Conservation (phyloP, 2,888 invertebrate species). For the Allophyes oxyacanthae region DNA sequence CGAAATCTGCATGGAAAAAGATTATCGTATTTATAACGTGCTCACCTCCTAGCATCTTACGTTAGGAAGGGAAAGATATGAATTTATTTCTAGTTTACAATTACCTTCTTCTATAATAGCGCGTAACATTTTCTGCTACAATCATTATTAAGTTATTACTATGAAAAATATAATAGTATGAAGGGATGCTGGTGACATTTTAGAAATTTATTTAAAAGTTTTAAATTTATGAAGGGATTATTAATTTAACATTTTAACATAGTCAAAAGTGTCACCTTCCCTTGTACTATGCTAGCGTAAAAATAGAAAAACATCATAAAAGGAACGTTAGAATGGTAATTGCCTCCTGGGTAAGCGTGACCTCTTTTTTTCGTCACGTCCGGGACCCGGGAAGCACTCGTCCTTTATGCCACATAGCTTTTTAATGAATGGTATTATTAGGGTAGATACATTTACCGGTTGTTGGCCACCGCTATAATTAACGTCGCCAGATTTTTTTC, state of each 20-base stretch:
- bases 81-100: no score
- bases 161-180: no score
- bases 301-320: constrained; percentile 35
- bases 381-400: constrained; percentile 39
- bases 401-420: constrained; percentile 55
- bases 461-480: constrained; percentile 48
- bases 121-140: no score
- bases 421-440: constrained; percentile 58
- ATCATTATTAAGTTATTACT: no score
- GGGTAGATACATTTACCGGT: constrained; percentile 54
- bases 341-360: constrained; percentile 44
- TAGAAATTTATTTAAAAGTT: no score
- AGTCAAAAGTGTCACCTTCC: constrained; percentile 7
- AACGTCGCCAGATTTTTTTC: constrained; percentile 40
- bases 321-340: constrained; percentile 43
- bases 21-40: no score
- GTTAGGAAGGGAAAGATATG: no score
- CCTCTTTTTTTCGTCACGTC: constrained; percentile 54
- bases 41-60: no score
- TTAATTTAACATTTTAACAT: not conserved
- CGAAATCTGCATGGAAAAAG: no score
- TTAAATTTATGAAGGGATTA: no score
- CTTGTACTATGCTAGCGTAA: constrained; percentile 14
- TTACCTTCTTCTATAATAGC: no score
- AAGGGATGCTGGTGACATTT: no score